Percentiles rank a stretch among this genome's conserved stretches.
Evolutionary conservation across 2,113 vertebrate genomes (phyloP).

Genomic region (Thymallus thymallus): DNA sequence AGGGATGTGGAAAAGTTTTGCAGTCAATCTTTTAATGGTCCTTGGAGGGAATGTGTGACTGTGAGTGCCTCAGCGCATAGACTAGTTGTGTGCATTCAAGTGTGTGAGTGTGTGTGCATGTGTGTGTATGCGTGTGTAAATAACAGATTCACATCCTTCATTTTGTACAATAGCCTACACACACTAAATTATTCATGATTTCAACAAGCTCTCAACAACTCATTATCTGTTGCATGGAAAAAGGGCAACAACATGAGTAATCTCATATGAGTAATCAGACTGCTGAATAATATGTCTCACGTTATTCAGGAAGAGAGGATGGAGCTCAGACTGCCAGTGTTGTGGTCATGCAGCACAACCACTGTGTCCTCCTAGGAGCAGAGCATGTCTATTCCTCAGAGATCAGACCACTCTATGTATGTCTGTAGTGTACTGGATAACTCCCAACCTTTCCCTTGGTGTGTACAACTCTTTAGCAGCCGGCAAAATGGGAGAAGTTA

Average conservation of each 20-base stretch:
- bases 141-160: not conserved
- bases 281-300: not conserved
- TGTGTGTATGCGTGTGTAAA: not conserved
- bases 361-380: not conserved
- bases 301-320: not conserved
- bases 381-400: conserved; percentile 8
- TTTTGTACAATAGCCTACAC: not conserved
- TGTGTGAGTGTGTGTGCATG: not conserved
- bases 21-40: conserved; percentile 17
- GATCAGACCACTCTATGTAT: conserved; percentile 19
- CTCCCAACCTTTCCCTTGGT: conserved; percentile 22
- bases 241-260: not conserved
- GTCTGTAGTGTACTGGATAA: not conserved
- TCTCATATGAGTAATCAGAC: not conserved
- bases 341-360: not conserved
- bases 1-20: conserved; percentile 9
- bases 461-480: conserved; percentile 47
- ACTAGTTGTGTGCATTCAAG: not conserved
- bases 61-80: not conserved
- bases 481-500: conserved; percentile 47
- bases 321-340: not conserved
- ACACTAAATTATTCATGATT: conserved; percentile 41
- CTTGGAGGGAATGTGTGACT: conserved; percentile 12
- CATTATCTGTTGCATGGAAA: not conserved
- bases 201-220: not conserved